A percentile compares a stretch with the other conserved stretches of the same genome.
Conservation (phyloP, 2,888 invertebrate genomes). For the Troglohyphantes excavatus region DNA sequence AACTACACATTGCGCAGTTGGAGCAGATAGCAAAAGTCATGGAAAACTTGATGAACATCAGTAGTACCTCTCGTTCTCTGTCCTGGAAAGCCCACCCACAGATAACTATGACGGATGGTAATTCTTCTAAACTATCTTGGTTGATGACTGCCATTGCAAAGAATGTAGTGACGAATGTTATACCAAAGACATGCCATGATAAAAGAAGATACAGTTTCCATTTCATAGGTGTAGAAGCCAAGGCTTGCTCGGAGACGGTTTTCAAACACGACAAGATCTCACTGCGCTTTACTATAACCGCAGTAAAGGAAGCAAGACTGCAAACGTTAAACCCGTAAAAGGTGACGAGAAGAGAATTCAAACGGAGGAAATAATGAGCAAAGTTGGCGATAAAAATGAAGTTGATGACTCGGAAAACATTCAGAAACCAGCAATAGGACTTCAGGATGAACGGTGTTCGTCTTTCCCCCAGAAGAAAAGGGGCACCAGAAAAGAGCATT, state of each 20-base stretch:
- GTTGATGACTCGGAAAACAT: background rate
- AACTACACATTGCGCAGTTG: background rate
- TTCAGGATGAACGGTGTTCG: background rate
- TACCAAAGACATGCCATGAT: background rate
- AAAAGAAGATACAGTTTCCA: background rate
- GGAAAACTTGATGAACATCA: background rate
- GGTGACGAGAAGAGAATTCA: slow-evolving; percentile 16
- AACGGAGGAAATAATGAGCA: background rate
- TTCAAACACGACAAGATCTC: background rate
- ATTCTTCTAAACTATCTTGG: background rate
- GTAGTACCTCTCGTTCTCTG: background rate
- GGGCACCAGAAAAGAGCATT: too few relatives aligned
- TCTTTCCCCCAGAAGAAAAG: too few relatives aligned
- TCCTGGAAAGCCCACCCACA: background rate
- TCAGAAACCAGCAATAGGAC: background rate
- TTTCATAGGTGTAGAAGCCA: background rate
- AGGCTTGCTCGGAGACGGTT: background rate
- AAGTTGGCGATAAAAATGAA: slow-evolving; percentile 9
- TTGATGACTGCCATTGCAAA: background rate
- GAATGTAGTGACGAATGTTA: background rate
- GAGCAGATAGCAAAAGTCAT: background rate
- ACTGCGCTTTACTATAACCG: background rate
- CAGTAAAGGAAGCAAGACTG: background rate
- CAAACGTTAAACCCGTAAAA: slow-evolving; percentile 18
- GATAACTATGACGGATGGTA: background rate